Evolutionary conservation across 2,797 vertebrate genomes (phyloP).

Genomic region (Rhynchotus rufescens): DNA sequence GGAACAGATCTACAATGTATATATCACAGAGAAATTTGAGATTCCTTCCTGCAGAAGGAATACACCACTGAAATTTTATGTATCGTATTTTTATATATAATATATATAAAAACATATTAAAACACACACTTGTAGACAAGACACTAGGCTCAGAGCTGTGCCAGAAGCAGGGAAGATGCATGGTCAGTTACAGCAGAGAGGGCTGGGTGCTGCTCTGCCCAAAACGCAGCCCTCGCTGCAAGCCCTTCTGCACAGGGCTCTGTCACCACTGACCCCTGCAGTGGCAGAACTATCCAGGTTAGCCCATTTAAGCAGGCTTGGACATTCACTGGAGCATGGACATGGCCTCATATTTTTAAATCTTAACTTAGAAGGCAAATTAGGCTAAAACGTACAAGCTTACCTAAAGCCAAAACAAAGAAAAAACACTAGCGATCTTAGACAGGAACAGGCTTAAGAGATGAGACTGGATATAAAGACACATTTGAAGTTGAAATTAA

Average conservation of each 20-base stretch:
- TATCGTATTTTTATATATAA: too few relatives aligned
- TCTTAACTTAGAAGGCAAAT: too few relatives aligned
- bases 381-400: too few relatives aligned
- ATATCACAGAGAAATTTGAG: not conserved
- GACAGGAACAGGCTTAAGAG: too few relatives aligned
- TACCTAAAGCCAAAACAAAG: too few relatives aligned
- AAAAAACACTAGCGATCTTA: too few relatives aligned
- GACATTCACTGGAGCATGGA: too few relatives aligned
- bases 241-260: not conserved
- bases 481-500: too few relatives aligned
- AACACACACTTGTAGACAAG: not conserved
- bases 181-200: not conserved
- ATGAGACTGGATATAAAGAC: too few relatives aligned
- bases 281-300: too few relatives aligned
- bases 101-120: not conserved
- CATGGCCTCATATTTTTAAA: too few relatives aligned
- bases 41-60: not conserved
- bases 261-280: rapidly evolving
- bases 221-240: not conserved
- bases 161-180: not conserved
- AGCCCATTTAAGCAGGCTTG: too few relatives aligned
- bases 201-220: not conserved
- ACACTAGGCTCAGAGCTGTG: not conserved
- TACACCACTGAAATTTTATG: not conserved
- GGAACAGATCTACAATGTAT: not conserved